A percentile compares a stretch with the other conserved stretches of the same genome.
These are phyloP conservation scores for Mechanitis messenoides DNA, from an alignment of 2,888 invertebrate genomes.

Conservation along the genomic window DNA sequence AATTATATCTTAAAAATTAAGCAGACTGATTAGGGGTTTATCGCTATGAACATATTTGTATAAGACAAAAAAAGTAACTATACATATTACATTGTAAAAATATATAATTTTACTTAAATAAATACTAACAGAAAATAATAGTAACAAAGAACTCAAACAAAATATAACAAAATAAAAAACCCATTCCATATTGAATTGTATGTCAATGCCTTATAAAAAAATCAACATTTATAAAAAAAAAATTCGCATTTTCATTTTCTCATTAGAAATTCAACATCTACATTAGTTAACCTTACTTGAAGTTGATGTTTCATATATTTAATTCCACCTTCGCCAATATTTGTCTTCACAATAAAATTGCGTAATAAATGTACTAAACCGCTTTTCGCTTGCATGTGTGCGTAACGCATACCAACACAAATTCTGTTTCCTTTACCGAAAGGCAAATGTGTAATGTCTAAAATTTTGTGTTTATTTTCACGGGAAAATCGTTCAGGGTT, in stretches of 20 bases:
- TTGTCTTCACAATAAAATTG: slow-evolving; percentile 27
- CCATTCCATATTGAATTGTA: no score
- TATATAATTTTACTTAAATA: no score
- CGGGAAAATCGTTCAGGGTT: slow-evolving; percentile 55
- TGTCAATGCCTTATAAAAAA: no score
- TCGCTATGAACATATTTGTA: no score
- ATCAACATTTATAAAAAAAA: no score
- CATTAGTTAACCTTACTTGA: slow-evolving; percentile 43
- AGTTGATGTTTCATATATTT: slow-evolving; percentile 37
- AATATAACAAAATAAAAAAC: no score
- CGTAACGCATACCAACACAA: slow-evolving; percentile 59
- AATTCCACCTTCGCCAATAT: slow-evolving; percentile 19
- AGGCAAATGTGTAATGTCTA: slow-evolving; percentile 51
- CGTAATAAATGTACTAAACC: slow-evolving; percentile 30
- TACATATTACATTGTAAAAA: no score
- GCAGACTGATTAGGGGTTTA: no score
- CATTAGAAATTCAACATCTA: slow-evolving; percentile 38
- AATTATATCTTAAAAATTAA: no score
- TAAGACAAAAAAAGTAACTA: no score
- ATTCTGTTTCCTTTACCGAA: slow-evolving; percentile 64
- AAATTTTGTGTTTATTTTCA: slow-evolving; percentile 34
- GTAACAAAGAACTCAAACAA: no score
- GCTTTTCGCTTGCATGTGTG: slow-evolving; percentile 42
- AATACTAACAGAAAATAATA: no score
- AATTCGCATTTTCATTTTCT: background rate